phyloP scores from a whole-genome alignment of 2,888 invertebrate species.

The Acrobasis consociella region DNA sequence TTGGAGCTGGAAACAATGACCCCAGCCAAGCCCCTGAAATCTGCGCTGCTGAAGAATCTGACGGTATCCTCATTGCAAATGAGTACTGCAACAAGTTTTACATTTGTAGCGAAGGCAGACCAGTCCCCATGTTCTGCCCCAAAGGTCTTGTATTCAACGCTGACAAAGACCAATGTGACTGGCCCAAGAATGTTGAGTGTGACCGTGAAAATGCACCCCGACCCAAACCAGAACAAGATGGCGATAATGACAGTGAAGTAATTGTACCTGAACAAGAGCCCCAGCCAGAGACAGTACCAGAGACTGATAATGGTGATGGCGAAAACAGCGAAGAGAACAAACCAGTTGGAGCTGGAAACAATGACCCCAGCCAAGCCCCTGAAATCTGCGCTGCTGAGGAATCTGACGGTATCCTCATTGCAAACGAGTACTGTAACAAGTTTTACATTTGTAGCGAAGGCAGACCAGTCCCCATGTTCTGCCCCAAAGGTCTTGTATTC shows the following conservation, averaged over 20 bases:
- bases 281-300: slow-evolving; percentile 1
- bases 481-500: slow-evolving; percentile 37
- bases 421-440: slow-evolving; percentile 48
- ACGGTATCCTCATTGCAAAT: slow-evolving; percentile 33
- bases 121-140: slow-evolving; percentile 38
- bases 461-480: slow-evolving; percentile 35
- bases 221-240: slow-evolving; percentile 3
- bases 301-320: slow-evolving; percentile 15
- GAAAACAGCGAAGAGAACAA: no score
- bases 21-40: slow-evolving; percentile 36
- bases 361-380: slow-evolving; percentile 40
- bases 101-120: slow-evolving; percentile 40
- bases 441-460: slow-evolving; percentile 46
- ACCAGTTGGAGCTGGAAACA: slow-evolving; percentile 27
- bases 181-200: slow-evolving; percentile 45
- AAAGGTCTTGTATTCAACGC: slow-evolving; percentile 40
- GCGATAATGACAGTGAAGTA: slow-evolving; percentile 36
- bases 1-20: slow-evolving; percentile 27
- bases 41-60: slow-evolving; percentile 27
- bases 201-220: slow-evolving; percentile 38
- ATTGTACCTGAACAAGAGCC: slow-evolving; percentile 38
- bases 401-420: slow-evolving; percentile 41
- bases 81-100: slow-evolving; percentile 48
- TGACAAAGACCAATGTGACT: slow-evolving; percentile 40
- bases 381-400: slow-evolving; percentile 37